These are phyloP conservation scores for Mizuhopecten yessoensis DNA, from an alignment of 1,140 invertebrate genomes.

Conservation along the genomic window DNA sequence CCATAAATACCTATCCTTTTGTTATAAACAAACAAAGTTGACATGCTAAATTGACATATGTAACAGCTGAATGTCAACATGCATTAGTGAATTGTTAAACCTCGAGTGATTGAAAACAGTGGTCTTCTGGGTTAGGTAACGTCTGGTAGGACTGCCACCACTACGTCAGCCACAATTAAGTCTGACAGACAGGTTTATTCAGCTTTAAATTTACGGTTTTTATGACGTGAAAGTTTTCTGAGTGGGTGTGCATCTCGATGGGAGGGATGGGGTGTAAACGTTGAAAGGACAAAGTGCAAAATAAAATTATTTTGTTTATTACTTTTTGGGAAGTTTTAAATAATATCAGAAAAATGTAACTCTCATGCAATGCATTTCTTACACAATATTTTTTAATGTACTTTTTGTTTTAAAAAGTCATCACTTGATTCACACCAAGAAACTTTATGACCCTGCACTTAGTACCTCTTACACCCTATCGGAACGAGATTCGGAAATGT, in stretches of 20 bases:
- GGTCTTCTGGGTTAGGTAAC: neutral
- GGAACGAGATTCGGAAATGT: no score
- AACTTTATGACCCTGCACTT: no score
- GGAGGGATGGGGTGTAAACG: neutral
- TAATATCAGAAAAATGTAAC: no score
- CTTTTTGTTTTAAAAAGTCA: no score
- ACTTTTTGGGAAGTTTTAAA: no score
- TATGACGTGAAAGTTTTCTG: neutral
- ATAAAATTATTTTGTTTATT: no score
- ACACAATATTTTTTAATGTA: no score
- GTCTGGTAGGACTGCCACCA: neutral
- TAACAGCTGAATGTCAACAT: neutral
- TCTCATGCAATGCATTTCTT: no score
- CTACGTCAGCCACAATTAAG: neutral
- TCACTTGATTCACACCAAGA: no score
- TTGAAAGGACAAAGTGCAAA: no score
- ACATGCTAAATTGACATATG: neutral
- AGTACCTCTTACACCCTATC: no score
- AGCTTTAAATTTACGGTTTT: neutral
- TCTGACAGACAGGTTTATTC: neutral
- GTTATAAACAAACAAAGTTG: slow-evolving; percentile 22
- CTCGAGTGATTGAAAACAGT: neutral
- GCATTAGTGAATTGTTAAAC: neutral
- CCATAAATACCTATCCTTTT: neutral
- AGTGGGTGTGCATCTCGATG: neutral